These are phyloP conservation scores for Willisornis vidua DNA, from an alignment of 2,113 vertebrate genomes.

Conservation along the genomic window DNA sequence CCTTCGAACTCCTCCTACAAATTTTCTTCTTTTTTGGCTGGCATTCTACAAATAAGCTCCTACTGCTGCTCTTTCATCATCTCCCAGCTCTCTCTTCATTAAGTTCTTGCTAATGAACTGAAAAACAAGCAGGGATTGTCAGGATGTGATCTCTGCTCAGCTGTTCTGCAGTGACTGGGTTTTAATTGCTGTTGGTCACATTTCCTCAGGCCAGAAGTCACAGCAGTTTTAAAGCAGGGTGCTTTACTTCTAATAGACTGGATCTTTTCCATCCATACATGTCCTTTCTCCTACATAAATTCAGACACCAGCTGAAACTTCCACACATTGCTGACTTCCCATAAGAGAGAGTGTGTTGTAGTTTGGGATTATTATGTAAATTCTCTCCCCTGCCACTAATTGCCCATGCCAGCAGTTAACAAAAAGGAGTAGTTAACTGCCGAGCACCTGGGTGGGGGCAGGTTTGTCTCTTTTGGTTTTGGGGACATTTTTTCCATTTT, in stretches of 20 bases:
- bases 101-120: not conserved
- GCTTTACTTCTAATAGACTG: not conserved
- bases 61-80: not conserved
- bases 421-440: too few relatives aligned
- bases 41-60: not conserved
- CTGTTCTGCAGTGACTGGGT: not conserved
- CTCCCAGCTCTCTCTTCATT: not conserved
- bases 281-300: not conserved
- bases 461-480: too few relatives aligned
- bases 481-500: too few relatives aligned
- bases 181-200: not conserved
- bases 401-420: too few relatives aligned
- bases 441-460: too few relatives aligned
- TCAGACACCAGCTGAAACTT: not conserved
- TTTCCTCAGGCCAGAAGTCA: not conserved
- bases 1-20: not conserved
- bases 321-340: not conserved
- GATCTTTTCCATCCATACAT: not conserved
- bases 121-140: not conserved
- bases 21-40: not conserved
- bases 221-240: accelerated
- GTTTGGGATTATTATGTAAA: too few relatives aligned
- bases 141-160: not conserved
- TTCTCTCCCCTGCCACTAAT: too few relatives aligned
- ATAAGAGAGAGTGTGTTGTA: not conserved